A percentile compares a stretch with the other conserved stretches of the same genome.
phyloP scores from a whole-genome alignment of 2,113 vertebrate genomes.

The Sebastes schlegelii region DNA sequence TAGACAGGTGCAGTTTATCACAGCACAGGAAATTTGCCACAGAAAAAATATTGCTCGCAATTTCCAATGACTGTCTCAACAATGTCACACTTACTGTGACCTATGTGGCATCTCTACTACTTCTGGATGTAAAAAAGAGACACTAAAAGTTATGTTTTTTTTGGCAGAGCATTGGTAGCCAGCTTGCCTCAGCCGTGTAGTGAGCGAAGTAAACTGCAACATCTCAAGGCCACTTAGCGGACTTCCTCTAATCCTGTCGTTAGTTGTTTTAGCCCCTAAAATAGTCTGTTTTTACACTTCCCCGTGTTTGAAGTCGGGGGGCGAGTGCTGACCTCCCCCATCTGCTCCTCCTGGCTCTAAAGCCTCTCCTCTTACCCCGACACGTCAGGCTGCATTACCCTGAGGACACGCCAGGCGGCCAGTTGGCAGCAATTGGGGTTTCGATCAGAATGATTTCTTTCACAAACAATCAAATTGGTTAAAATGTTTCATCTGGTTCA shows the following conservation, averaged over 20 bases:
- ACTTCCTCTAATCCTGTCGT: conserved; percentile 91
- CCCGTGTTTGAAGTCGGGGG: conserved; percentile 89
- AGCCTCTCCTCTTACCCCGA: conserved; percentile 90
- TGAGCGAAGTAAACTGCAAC: conserved; percentile 60
- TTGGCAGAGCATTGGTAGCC: background rate
- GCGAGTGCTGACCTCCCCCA: conserved; percentile 87
- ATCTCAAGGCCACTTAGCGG: conserved; percentile 88
- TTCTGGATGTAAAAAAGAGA: conserved; percentile 24
- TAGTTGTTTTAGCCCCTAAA: conserved; percentile 88
- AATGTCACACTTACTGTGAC: background rate
- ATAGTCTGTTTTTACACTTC: conserved; percentile 93
- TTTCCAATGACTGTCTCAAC: background rate
- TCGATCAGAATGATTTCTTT: conserved; percentile 98
- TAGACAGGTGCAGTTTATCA: background rate
- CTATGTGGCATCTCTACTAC: background rate
- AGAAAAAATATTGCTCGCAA: background rate
- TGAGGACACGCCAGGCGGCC: conserved; percentile 89
- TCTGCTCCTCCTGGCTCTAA: conserved; percentile 87
- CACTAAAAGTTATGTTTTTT: conserved; percentile 1
- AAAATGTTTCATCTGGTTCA: conserved; percentile 96
- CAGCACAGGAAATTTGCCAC: background rate
- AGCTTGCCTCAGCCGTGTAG: background rate
- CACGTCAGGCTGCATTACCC: conserved; percentile 91
- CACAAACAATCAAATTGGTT: conserved; percentile 99
- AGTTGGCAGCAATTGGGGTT: conserved; percentile 92